Evolutionary conservation across 2,888 invertebrate genomes (phyloP).

Genomic region (Xanthia icteritia): DNA sequence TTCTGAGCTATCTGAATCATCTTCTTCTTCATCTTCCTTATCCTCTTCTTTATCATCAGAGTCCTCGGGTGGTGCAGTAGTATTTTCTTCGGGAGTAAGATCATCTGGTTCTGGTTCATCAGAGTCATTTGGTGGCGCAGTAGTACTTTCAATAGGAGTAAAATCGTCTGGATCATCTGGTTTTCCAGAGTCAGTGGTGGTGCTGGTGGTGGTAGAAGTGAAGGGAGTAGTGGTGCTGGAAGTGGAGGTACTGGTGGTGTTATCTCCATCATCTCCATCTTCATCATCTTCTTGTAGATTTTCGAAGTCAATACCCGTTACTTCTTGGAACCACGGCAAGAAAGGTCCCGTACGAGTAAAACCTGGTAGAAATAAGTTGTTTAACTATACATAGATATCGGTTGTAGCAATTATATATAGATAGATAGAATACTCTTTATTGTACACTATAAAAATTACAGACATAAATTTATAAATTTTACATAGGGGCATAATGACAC

Average conservation of each 20-base stretch:
- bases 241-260: background rate
- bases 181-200: background rate
- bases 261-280: background rate
- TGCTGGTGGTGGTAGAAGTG: background rate
- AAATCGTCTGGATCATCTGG: background rate
- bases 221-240: background rate
- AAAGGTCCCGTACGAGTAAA: constrained; percentile 84
- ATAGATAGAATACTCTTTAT: too few species aligned
- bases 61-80: constrained; percentile 24
- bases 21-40: constrained; percentile 47
- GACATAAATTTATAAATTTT: too few species aligned
- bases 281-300: constrained; percentile 73
- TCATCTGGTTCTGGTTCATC: background rate
- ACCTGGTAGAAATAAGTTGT: constrained; percentile 68
- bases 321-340: constrained; percentile 78
- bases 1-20: constrained; percentile 60
- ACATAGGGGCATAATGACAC: too few species aligned
- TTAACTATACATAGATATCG: too few species aligned
- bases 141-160: background rate
- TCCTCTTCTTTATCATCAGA: constrained; percentile 49
- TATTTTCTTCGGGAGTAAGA: background rate
- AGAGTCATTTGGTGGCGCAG: background rate
- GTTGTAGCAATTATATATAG: background rate
- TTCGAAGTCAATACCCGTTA: constrained; percentile 83
- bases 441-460: too few species aligned